A percentile compares a stretch with the other conserved stretches of the same genome.
Conservation (phyloP, 2,888 invertebrate species). For the Luperina nickerlii region DNA sequence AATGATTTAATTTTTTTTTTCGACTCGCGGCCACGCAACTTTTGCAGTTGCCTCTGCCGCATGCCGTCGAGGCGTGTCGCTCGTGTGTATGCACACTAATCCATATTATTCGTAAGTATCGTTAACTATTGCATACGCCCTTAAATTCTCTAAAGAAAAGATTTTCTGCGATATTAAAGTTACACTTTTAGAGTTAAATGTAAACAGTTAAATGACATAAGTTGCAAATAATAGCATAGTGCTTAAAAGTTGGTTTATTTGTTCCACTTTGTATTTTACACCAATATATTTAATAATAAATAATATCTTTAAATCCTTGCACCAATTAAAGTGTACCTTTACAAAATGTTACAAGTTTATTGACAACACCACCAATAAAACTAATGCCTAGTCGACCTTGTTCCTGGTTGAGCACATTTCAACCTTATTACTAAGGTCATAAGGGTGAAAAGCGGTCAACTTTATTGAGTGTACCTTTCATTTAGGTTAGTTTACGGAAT, state of each 20-base stretch:
- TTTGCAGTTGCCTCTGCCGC: too few species aligned
- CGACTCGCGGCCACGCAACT: too few species aligned
- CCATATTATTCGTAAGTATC: not conserved
- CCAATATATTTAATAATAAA: not conserved
- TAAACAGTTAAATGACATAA: not conserved
- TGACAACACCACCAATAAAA: constrained; percentile 21
- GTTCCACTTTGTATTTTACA: not conserved
- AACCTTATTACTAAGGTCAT: not conserved
- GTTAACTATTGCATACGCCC: not conserved
- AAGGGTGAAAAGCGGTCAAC: constrained; percentile 6
- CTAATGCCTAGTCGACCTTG: not conserved
- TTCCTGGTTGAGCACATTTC: constrained; percentile 4
- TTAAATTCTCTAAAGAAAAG: not conserved
- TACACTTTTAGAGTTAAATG: not conserved
- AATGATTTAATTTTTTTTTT: too few species aligned
- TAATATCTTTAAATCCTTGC: constrained; percentile 4
- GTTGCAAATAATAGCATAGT: not conserved
- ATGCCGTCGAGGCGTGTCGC: too few species aligned
- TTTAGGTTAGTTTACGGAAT: not conserved
- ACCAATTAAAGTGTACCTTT: not conserved
- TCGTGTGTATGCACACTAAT: too few species aligned
- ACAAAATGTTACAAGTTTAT: not conserved
- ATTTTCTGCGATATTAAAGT: not conserved
- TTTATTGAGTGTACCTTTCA: not conserved
- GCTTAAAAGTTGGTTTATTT: not conserved